Conservation (phyloP, 64 coral and sea anemone species). For the Pachyseris speciosa region DNA sequence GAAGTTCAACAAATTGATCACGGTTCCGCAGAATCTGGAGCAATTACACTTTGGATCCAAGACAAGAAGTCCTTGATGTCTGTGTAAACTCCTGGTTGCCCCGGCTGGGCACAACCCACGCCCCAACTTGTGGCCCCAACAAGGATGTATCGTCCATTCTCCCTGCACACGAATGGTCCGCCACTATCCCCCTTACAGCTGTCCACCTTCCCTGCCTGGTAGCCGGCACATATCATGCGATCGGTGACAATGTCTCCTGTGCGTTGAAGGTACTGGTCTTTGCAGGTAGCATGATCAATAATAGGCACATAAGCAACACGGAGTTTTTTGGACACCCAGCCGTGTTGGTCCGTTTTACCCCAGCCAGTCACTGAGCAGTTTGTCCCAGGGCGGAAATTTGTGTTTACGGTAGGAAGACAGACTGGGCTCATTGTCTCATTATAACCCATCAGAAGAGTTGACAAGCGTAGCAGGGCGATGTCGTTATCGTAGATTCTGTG, state of each 20-base stretch:
- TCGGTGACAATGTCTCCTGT: constrained; percentile 54
- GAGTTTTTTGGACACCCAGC: constrained; percentile 48
- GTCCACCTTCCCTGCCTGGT: constrained; percentile 82
- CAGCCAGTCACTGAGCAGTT: constrained; percentile 66
- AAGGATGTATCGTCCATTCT: constrained; percentile 45
- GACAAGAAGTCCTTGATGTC: constrained; percentile 72
- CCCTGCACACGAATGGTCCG: constrained; percentile 84
- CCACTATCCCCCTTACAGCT: constrained; percentile 98
- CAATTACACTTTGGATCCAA: constrained; percentile 60
- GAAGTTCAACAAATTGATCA: not conserved
- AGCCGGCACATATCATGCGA: constrained; percentile 89
- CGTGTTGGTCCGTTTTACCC: constrained; percentile 39
- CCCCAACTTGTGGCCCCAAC: constrained; percentile 92
- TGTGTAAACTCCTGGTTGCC: constrained; percentile 85
- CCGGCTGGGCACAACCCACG: constrained; percentile 78
- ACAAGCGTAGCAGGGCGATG: constrained; percentile 43
- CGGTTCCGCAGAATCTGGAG: not conserved
- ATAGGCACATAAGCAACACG: constrained; percentile 75
- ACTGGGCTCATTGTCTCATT: constrained; percentile 58
- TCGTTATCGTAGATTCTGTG: constrained; percentile 37
- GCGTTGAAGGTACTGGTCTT: constrained; percentile 10
- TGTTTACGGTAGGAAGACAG: constrained; percentile 12
- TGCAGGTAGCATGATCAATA: constrained; percentile 34
- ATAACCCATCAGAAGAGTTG: constrained; percentile 17
- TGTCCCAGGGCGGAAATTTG: not conserved